Evolutionary conservation across 1,140 invertebrate species (phyloP), one percentile per base, ranked within the genome.

Genomic region (Cydia pomonella): DNA sequence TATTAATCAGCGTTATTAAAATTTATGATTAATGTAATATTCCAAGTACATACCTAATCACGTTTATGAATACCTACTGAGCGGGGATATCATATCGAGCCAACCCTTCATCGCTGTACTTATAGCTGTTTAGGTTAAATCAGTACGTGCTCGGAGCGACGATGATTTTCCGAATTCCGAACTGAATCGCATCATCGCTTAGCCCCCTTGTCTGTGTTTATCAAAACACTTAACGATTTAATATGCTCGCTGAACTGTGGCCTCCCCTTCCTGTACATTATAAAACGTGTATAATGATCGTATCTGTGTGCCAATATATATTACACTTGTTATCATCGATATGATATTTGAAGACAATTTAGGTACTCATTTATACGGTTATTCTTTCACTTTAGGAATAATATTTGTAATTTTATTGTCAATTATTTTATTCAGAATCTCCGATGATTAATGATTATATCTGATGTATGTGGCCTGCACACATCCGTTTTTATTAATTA

Each of bases 141-240:
- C 75, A 79, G 79, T 76, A 80, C 80, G 80, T 82, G 81, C 82
- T 78, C 82, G 84, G 75, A 80, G 80, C 80, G 76, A 75, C 82
- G 78, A 87, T 90, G 88, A 88, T 90, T 87, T 88, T 82, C 84
- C 82, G 84, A 89, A 89, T 86, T 87, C 83, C 85, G 80, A 80
- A 78, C 82, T 62, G 81, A 80, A 87, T 85, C 84, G 84, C 85
- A 84, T 87, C 85, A 90, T 88, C 83, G 80, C 75, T 80, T 81
- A 81, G 77, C 85, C 85, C 87, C 84, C 79, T 75, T 85, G 88
- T 89, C 87, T 89, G 84, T 91, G 87, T 91, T 91, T 89, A 91
- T 91, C 89, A 89, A 91, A 91, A 89, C 89, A 91, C 89, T 91
- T 91, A 91, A 87, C 89, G 87, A 89, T 91, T 91, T 89, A 91